phyloP scores from a whole-genome alignment of 2,797 vertebrate species.

The Anolis apletophallus region DNA sequence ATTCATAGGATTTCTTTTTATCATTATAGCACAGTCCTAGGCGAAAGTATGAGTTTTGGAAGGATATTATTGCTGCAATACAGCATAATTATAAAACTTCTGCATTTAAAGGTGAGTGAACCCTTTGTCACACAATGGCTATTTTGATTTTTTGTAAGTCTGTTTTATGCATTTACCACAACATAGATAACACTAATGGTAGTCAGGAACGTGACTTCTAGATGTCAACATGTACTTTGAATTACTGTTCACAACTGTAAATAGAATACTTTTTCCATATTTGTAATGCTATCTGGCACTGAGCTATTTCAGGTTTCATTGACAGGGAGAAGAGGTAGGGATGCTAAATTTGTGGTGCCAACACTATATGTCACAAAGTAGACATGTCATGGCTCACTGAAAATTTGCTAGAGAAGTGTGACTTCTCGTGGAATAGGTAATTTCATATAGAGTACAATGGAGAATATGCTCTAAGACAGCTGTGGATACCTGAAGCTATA shows the following conservation, averaged over 20 bases:
- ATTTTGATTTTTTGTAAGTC: neutral
- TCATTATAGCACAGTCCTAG: slow-evolving; percentile 81
- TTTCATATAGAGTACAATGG: neutral
- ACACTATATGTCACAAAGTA: neutral
- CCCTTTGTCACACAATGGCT: slow-evolving; percentile 5
- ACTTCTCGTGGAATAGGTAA: neutral
- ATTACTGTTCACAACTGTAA: no score
- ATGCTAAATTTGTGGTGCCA: neutral
- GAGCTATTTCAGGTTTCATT: neutral
- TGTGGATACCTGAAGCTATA: no score
- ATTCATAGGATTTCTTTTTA: slow-evolving; percentile 49
- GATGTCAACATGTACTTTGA: neutral
- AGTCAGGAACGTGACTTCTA: neutral
- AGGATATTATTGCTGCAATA: slow-evolving; percentile 92
- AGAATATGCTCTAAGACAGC: no score
- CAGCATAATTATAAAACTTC: slow-evolving; percentile 97
- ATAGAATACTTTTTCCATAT: neutral
- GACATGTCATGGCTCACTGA: neutral
- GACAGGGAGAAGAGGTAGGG: neutral
- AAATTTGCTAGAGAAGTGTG: neutral
- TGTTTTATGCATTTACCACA: neutral
- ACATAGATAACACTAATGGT: neutral
- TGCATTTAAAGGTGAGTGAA: slow-evolving; percentile 91
- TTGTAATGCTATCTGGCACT: neutral
- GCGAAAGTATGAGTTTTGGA: slow-evolving; percentile 93